Conservation (phyloP, 2,888 invertebrate species). For the Limenitis camilla region DNA sequence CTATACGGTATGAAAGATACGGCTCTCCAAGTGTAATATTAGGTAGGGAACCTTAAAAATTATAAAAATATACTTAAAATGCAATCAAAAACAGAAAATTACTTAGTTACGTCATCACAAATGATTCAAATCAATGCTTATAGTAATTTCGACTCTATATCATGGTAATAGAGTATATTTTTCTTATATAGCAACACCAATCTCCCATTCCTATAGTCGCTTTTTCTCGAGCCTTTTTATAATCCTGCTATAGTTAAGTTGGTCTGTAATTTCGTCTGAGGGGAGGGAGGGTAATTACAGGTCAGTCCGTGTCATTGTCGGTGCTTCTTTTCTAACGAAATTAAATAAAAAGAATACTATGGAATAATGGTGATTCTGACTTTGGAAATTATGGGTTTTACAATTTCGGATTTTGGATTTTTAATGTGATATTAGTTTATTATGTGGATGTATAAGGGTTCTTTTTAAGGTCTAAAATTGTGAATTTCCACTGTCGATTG, state of each 20-base stretch:
- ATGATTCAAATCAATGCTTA: conserved; percentile 11
- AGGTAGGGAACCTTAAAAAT: background rate
- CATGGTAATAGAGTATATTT: conserved; percentile 30
- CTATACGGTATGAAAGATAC: background rate
- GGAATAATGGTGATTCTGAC: conserved; percentile 2
- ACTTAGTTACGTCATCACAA: conserved; percentile 25
- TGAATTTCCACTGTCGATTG: too few species aligned
- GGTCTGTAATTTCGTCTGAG: conserved; percentile 59
- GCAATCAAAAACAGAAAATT: conserved; percentile 25
- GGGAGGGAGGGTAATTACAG: conserved; percentile 58
- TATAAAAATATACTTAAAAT: conserved; percentile 18
- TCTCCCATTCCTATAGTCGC: conserved; percentile 51
- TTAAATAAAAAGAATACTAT: conserved; percentile 36
- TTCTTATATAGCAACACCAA: conserved; percentile 25
- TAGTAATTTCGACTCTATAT: conserved; percentile 6
- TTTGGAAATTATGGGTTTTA: conserved; percentile 12
- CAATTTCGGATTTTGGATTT: background rate
- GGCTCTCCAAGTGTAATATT: background rate
- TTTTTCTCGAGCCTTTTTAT: conserved; percentile 59
- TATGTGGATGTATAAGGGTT: too few species aligned
- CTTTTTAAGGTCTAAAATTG: too few species aligned
- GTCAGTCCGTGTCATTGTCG: conserved; percentile 68
- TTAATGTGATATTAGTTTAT: background rate
- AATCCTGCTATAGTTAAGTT: conserved; percentile 62
- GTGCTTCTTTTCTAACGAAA: conserved; percentile 51